Evolutionary conservation across 2,888 invertebrate species (phyloP).

Genomic region (Plebejus melissa): DNA sequence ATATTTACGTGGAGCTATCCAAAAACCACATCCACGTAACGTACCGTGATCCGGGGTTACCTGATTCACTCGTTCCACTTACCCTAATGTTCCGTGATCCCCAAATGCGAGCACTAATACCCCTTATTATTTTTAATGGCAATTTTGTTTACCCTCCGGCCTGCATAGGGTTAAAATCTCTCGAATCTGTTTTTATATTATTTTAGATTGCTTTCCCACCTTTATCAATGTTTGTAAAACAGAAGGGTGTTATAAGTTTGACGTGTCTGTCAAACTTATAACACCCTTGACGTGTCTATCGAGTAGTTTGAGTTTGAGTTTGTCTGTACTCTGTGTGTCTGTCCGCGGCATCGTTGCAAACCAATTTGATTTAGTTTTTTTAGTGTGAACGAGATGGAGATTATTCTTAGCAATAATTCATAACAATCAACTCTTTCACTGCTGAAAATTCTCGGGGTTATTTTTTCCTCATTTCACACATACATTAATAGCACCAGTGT

Average conservation of each 20-base stretch:
- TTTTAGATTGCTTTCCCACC: not conserved
- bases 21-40: slow-evolving; percentile 1
- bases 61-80: slow-evolving; percentile 11
- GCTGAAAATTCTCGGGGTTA: no score
- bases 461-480: no score
- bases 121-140: slow-evolving; percentile 21
- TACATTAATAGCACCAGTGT: not conserved
- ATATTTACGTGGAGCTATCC: not conserved
- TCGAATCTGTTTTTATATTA: not conserved
- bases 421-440: no score
- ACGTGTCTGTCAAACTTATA: not conserved
- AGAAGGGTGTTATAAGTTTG: not conserved
- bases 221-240: not conserved
- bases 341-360: not conserved
- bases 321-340: not conserved
- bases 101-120: slow-evolving; percentile 6
- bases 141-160: not conserved
- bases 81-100: slow-evolving; percentile 15
- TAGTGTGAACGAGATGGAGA: not conserved
- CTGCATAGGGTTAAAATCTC: not conserved
- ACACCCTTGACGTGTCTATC: no score
- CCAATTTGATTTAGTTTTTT: not conserved
- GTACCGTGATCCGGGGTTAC: slow-evolving; percentile 1
- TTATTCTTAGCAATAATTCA: not conserved
- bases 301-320: no score